Evolutionary conservation across 2,888 invertebrate species (phyloP), one percentile per base, ranked within the genome.

Genomic region (Hirtodrosophila trivittata): DNA sequence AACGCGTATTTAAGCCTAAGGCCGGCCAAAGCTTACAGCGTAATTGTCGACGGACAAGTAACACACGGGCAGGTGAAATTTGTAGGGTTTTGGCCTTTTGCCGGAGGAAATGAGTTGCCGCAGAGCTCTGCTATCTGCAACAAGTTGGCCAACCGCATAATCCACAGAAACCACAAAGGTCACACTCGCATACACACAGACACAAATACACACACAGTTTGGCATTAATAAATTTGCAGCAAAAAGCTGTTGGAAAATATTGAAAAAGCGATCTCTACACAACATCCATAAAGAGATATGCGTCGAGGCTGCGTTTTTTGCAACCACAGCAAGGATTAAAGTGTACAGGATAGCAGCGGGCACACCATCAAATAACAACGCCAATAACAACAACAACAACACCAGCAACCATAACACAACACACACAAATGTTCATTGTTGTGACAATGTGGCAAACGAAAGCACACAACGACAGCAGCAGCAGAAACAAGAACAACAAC

Each of bases 231-330:
- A 78, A 78, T 77, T 77, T 77, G 58, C 65, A 38, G 58, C 45
- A 80, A 77, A 83, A 77, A 83, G 80, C 72, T 66, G 82, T 51
- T 66, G 64, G 75, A 71, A 78, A 78, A 78, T 85, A 78, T 85
- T 78, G 86, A 85, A 78, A 78, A 78, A 85, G 51, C 86, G 86
- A 78, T 85, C 83, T 82, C 78, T 81, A 78, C 77, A 85, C 75
- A 82, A 59, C 55, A 62, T 35, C 42, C 77, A 84, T 72, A 66
- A 84, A 66, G 65, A 41, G 78, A 37, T 30, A 42, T 51, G 52
- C 33, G 21, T 8, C 12, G 10, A 4, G 45, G 14, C 7, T 10
- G 57, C 41, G 43, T 63, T 52, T 66, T 63, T 57, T 64, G 74
- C 83, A 39, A 81, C 76, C 83, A 69, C 82, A 77, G 69, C 57